These are phyloP conservation scores for Echeneis naucrates DNA, from an alignment of 2,797 vertebrate species.

Conservation along the genomic window DNA sequence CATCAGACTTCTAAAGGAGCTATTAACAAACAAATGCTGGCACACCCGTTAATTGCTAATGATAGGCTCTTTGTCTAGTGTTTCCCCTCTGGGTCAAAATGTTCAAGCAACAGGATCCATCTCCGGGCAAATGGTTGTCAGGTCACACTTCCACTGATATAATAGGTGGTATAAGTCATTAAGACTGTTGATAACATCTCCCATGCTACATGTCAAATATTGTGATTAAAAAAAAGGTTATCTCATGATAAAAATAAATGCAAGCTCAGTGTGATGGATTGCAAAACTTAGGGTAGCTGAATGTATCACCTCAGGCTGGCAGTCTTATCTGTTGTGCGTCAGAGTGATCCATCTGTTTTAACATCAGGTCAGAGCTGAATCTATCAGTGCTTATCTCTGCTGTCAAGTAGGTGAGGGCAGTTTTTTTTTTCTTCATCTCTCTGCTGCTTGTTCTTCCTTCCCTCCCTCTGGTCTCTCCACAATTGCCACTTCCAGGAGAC, in stretches of 20 bases:
- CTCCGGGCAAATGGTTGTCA: constrained; percentile 56
- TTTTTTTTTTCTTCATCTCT: constrained; percentile 53
- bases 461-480: constrained; percentile 11
- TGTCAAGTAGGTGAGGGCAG: constrained; percentile 67
- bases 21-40: constrained; percentile 85
- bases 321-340: constrained; percentile 65
- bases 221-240: constrained; percentile 36
- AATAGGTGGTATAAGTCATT: constrained; percentile 40
- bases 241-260: constrained; percentile 36
- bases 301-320: constrained; percentile 65
- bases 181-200: constrained; percentile 31
- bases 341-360: constrained; percentile 70
- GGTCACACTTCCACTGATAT: constrained; percentile 38
- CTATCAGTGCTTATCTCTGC: constrained; percentile 74
- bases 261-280: constrained; percentile 43
- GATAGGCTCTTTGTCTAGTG: constrained; percentile 74
- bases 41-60: constrained; percentile 85
- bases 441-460: constrained; percentile 43
- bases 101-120: constrained; percentile 62
- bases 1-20: constrained; percentile 78
- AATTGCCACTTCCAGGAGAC: constrained; percentile 50
- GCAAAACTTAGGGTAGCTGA: constrained; percentile 41
- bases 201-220: constrained; percentile 36
- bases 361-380: constrained; percentile 70
- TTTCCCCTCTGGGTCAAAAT: constrained; percentile 79